phyloP scores from a whole-genome alignment of 2,113 vertebrate genomes.

The Oreochromis aureus region DNA sequence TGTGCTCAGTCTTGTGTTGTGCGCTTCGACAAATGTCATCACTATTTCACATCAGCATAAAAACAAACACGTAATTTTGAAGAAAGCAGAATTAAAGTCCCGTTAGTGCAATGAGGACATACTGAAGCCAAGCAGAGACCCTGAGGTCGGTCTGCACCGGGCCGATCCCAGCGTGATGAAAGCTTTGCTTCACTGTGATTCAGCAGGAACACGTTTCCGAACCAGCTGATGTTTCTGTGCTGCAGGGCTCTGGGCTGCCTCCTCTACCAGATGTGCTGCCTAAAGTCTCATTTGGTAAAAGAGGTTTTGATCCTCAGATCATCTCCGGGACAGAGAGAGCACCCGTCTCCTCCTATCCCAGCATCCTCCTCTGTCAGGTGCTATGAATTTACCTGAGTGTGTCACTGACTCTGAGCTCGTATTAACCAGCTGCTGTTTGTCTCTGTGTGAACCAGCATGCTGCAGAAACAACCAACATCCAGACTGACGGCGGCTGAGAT shows the following conservation, averaged over 20 bases:
- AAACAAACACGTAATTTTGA: background rate
- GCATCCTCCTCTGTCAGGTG: background rate
- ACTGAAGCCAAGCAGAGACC: background rate
- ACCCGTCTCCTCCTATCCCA: background rate
- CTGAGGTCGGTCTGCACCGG: background rate
- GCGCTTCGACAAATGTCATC: background rate
- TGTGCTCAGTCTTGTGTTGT: background rate
- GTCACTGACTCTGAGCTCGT: background rate
- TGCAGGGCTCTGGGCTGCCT: constrained; percentile 75
- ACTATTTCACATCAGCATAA: background rate
- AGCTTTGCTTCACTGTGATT: fast-evolving
- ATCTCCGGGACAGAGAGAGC: background rate
- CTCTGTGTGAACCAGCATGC: background rate
- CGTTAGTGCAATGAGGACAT: background rate
- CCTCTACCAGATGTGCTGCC: constrained; percentile 83
- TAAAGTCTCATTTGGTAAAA: background rate
- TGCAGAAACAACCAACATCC: background rate
- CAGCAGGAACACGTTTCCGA: background rate
- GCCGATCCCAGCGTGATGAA: fast-evolving
- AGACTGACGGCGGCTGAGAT: background rate
- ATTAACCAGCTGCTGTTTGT: background rate
- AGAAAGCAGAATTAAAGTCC: background rate
- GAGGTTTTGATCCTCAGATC: background rate
- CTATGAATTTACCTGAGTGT: background rate
- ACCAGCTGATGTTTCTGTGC: background rate